Evolutionary conservation across 2,888 invertebrate genomes (phyloP).

Genomic region (Nomada goodeniana): DNA sequence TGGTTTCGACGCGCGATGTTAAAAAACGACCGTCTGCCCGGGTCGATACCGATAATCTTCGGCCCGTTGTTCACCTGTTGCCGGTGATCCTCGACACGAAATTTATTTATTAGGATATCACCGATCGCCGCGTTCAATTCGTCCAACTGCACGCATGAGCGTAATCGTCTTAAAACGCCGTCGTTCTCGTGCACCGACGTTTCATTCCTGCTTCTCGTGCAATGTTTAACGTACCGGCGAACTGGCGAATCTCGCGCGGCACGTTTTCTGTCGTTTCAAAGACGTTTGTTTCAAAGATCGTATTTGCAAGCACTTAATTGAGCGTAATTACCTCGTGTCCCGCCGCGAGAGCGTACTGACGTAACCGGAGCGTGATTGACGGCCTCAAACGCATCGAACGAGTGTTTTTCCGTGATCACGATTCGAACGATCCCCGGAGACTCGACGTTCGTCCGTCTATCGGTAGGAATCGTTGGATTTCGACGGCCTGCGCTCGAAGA

Average conservation of each 20-base stretch:
- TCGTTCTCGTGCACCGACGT: neutral
- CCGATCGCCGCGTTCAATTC: too few relatives aligned
- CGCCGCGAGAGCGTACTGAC: conserved; percentile 56
- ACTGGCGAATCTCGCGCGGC: conserved; percentile 31
- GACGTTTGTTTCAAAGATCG: conserved; percentile 61
- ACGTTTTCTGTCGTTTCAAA: conserved; percentile 45
- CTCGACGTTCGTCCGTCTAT: neutral
- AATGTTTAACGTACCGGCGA: neutral
- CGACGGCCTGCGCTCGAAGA: neutral
- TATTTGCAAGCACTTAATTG: conserved; percentile 49
- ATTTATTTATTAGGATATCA: neutral
- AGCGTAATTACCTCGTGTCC: conserved; percentile 60
- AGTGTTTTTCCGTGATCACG: conserved; percentile 52
- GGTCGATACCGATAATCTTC: neutral
- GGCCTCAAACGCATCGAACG: conserved; percentile 55
- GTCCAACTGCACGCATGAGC: neutral
- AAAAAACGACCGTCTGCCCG: neutral
- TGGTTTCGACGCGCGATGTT: neutral
- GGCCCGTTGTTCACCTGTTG: conserved; percentile 24
- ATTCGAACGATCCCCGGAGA: conserved; percentile 1
- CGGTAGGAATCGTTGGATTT: conserved; percentile 1
- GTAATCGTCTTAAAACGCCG: neutral
- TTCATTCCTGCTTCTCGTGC: neutral
- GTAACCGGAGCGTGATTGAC: conserved; percentile 72
- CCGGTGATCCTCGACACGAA: neutral